Evolutionary conservation across 2,888 invertebrate species (phyloP).

Genomic region (Seira musarum): DNA sequence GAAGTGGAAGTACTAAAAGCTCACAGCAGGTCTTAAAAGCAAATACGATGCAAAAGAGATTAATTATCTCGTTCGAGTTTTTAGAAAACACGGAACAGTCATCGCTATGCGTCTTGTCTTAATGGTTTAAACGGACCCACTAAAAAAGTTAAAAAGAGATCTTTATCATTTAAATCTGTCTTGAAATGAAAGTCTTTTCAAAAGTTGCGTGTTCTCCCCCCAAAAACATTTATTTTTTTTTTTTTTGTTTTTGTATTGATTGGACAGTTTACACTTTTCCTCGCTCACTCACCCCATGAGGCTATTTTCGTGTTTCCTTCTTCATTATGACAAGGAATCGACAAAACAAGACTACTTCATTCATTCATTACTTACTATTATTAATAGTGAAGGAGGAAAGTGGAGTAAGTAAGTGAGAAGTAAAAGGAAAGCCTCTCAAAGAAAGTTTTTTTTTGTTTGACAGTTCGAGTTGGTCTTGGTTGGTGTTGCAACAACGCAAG

Average conservation of each 20-base stretch:
- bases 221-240: conserved; percentile 33
- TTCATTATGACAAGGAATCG: neutral
- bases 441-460: neutral
- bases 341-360: neutral
- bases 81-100: neutral
- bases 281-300: too few relatives aligned
- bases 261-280: neutral
- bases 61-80: conserved; percentile 40
- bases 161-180: neutral
- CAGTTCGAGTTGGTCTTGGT: neutral
- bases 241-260: conserved; percentile 35
- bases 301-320: neutral
- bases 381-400: neutral
- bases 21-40: neutral
- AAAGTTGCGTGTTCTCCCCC: neutral
- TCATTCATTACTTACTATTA: neutral
- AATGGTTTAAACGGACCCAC: neutral
- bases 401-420: too few relatives aligned
- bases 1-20: neutral
- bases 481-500: too few relatives aligned
- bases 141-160: neutral
- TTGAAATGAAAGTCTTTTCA: conserved; percentile 22
- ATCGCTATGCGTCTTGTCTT: neutral
- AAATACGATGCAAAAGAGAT: conserved; percentile 29
- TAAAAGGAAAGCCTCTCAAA: neutral